A percentile compares a stretch with the other conserved stretches of the same genome.
Evolutionary conservation across 2,797 vertebrate species (phyloP).

Genomic region (Lepidocolaptes lacrymiger): DNA sequence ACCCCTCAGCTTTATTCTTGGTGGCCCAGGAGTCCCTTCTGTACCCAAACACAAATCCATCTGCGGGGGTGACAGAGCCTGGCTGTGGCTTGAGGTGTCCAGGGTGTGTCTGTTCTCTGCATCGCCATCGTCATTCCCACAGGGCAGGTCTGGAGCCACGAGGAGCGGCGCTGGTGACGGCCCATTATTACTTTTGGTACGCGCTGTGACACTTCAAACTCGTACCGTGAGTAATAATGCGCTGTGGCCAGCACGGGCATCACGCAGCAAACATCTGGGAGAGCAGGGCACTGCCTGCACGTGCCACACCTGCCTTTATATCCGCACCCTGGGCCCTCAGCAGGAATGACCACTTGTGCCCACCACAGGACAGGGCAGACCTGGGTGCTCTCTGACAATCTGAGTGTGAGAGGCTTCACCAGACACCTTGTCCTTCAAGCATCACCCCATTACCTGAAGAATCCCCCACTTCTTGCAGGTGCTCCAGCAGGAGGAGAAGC

Average conservation of each 20-base stretch:
- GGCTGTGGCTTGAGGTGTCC: rapidly evolving
- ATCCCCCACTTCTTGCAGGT: not conserved
- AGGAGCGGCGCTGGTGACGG: conserved; percentile 79
- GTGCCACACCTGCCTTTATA: not conserved
- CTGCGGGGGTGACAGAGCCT: not conserved
- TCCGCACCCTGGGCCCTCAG: not conserved
- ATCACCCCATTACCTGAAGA: not conserved
- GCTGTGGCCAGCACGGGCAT: conserved; percentile 84
- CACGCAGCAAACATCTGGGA: not conserved
- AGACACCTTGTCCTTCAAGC: not conserved
- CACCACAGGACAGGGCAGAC: not conserved
- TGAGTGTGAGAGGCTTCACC: rapidly evolving
- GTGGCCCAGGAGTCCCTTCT: not conserved
- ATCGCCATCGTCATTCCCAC: not conserved
- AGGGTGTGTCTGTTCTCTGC: not conserved
- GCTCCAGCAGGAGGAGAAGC: not conserved
- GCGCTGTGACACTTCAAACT: conserved; percentile 99
- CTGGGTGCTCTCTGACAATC: not conserved
- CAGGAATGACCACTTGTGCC: not conserved
- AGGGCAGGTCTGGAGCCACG: not conserved
- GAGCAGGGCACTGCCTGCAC: not conserved
- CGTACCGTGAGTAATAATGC: conserved; percentile 99
- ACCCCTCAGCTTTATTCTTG: not conserved
- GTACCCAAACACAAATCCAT: not conserved
- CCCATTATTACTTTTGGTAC: conserved; percentile 99